Conservation (phyloP, 1,140 invertebrate species). For the Rhopalosiphum padi region DNA sequence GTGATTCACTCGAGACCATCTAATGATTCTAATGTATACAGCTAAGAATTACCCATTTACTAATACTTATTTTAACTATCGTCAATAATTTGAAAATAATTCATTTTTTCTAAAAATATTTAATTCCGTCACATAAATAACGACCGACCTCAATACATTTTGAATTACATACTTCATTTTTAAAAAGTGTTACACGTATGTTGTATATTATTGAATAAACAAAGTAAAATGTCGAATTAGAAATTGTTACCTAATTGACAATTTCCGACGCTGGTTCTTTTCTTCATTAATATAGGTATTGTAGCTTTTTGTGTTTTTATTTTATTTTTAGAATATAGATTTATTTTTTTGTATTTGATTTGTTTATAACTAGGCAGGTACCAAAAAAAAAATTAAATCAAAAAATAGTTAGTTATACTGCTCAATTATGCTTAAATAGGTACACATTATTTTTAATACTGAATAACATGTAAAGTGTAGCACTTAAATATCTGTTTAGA, state of each 20-base stretch:
- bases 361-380: background rate
- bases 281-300: background rate
- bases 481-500: background rate
- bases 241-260: background rate
- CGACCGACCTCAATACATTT: background rate
- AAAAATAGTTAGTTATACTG: background rate
- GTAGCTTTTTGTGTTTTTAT: background rate
- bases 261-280: background rate
- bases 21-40: too few species aligned
- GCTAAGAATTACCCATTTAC: too few species aligned
- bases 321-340: background rate
- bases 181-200: background rate
- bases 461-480: background rate
- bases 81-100: background rate
- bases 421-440: background rate
- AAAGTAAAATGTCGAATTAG: background rate
- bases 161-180: background rate
- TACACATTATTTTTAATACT: background rate
- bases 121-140: too few species aligned
- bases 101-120: background rate
- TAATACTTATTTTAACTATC: background rate
- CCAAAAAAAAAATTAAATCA: background rate
- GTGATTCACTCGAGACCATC: too few species aligned
- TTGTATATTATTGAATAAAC: background rate
- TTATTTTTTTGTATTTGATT: background rate